Conservation (phyloP, 2,888 invertebrate species). For the Thalpophila matura region DNA sequence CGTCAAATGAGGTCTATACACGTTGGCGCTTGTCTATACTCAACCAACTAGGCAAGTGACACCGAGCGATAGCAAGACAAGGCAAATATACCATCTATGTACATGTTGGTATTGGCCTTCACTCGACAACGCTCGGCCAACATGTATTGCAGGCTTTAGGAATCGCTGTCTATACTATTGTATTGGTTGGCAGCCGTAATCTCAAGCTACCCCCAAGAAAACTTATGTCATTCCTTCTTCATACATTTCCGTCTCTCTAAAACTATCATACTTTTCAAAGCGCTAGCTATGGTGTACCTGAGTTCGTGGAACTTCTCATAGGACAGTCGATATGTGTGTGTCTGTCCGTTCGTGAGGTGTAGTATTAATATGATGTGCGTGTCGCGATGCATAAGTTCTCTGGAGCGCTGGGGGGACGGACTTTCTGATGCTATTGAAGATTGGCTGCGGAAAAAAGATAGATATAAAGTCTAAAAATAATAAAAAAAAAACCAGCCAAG, state of each 20-base stretch:
- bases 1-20: too few relatives aligned
- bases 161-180: too few relatives aligned
- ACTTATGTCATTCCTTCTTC: constrained; percentile 77
- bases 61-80: too few relatives aligned
- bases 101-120: too few relatives aligned
- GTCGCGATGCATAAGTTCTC: constrained; percentile 73
- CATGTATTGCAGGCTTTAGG: too few relatives aligned
- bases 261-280: constrained; percentile 82
- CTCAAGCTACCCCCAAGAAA: constrained; percentile 62
- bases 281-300: constrained; percentile 78
- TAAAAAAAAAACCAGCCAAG: too few relatives aligned
- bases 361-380: constrained; percentile 76
- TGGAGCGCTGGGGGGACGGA: constrained; percentile 59
- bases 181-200: too few relatives aligned
- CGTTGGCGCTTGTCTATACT: too few relatives aligned
- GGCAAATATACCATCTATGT: too few relatives aligned
- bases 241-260: constrained; percentile 84
- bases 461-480: constrained; percentile 20
- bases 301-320: constrained; percentile 82
- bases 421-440: constrained; percentile 71
- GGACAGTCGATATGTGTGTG: constrained; percentile 73
- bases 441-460: constrained; percentile 74
- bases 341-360: constrained; percentile 73
- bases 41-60: too few relatives aligned
- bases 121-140: too few relatives aligned